Evolutionary conservation across 2,797 vertebrate species (phyloP), one percentile per base, ranked within the genome.

Genomic region (Caiman crocodilus): DNA sequence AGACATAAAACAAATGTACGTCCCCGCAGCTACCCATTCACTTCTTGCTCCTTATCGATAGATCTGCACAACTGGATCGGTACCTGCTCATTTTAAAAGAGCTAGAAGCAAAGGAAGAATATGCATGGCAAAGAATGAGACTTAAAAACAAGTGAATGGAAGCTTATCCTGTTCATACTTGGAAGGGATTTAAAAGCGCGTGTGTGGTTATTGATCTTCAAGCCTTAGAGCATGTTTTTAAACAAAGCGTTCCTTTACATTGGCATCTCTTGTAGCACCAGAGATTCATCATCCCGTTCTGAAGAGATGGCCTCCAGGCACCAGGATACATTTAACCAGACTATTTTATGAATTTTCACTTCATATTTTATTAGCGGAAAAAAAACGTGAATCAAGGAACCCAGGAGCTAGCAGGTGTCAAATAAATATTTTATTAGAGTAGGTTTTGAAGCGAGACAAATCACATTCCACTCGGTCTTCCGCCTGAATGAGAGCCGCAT

Each of bases 331-430:
- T 75, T 79, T 65, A 30, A 65, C 28, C 64, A 79, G 25, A 12
- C 25, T 57, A 56, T 58, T 90, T 86, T 87, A 82, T 89, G 82
- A 71, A 94, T 86, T 95, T 84, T 21, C 80, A 14, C 26, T 86
- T 94, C 74, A 86, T 58, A 81, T 89, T 89, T 92, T 79, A 60
- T 23, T 82, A 69, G 74, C 4, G 0, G 30, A 17, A 82, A 89
- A 71, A 78, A 79, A 73, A 59, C 5, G 30, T 15, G 25, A 60
- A 82, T 76, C 57, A 58, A 80, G 60, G 6, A 82, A 82, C 28
- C 60, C 80, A 58, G 57, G 84, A 79, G 61, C 57, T 85, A 89
- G 60, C 3, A 1, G 28, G 79, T 79, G 69, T 50, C 76, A 78
- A 94, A 67, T 59, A 35, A 10, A 6, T 15, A 8, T 30, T 94